Evolutionary conservation across 2,888 invertebrate species (phyloP), one percentile per base, ranked within the genome.

Genomic region (Lamproptera curius): DNA sequence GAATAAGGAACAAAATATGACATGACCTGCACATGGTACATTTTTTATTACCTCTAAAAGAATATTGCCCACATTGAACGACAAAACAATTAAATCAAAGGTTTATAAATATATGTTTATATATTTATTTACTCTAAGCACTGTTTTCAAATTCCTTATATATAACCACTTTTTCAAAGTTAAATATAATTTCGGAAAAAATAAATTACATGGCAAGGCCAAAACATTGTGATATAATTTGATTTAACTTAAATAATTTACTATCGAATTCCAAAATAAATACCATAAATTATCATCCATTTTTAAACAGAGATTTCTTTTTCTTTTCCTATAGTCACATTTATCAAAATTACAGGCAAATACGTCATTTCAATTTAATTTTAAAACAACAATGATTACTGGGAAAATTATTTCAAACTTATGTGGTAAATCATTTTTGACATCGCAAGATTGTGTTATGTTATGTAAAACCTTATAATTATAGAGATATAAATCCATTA

Each of bases 61-160:
- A n/a, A n/a, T n/a, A n/a, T n/a, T n/a, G n/a, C n/a, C n/a, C n/a
- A n/a, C n/a, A n/a, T n/a, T n/a, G n/a, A n/a, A n/a, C n/a, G n/a
- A n/a, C 6, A 44, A 43, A 45, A 33, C 17, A 43, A 40, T 46
- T 46, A 55, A 54, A 39, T 55, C 41, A 44, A 36, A 48, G 41
- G 55, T 53, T 49, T 53, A 20, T 20, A 20, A 5, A 20, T 20
- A 20, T 20, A 20, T 20, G 6, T 20, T 3, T 34, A 66, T 58
- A 67, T 71, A 70, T 73, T 65, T 69, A 78, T 80, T 80, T 79
- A 80, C 73, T 76, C 83, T 83, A 85, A 82, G 82, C 82, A 81
- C 75, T 79, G 76, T 63, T 75, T 76, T 73, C 61, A 57, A 20
- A 63, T 72, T 67, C 70, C 72, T 76, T 80, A 77, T 67, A 71